Conservation (phyloP, 2,888 invertebrate species). For the Argynnis bischoffii region DNA sequence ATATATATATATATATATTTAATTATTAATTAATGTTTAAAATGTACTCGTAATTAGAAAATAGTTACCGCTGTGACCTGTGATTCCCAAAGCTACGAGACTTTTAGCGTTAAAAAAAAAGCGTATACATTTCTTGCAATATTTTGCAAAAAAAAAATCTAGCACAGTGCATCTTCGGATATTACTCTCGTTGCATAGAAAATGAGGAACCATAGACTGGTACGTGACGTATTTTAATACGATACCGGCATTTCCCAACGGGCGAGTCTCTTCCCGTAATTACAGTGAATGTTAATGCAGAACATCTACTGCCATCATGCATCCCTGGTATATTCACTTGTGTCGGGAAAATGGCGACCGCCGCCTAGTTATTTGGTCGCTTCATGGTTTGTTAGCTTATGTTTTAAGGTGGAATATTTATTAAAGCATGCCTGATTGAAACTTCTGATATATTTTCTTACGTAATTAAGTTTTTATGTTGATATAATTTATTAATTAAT, state of each 20-base stretch:
- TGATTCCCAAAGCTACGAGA: conserved; percentile 4
- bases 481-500: too few relatives aligned
- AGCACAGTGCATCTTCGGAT: conserved; percentile 24
- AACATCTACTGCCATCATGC: conserved; percentile 38
- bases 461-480: too few relatives aligned
- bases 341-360: conserved; percentile 35
- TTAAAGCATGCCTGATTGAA: too few relatives aligned
- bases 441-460: too few relatives aligned
- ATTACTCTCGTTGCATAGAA: conserved; percentile 34
- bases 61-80: neutral
- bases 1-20: too few relatives aligned
- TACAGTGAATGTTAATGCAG: conserved; percentile 46
- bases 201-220: conserved; percentile 34
- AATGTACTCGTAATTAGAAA: conserved; percentile 2
- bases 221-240: conserved; percentile 51
- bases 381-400: neutral
- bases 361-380: conserved; percentile 25
- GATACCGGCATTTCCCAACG: conserved; percentile 49
- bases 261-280: conserved; percentile 51
- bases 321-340: conserved; percentile 37
- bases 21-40: too few relatives aligned
- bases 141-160: conserved; percentile 15
- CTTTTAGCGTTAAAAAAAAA: conserved; percentile 2
- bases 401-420: neutral
- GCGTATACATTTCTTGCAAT: neutral